Conservation (phyloP, 2,888 invertebrate genomes). For the Drepanosiphum platanoidis region DNA sequence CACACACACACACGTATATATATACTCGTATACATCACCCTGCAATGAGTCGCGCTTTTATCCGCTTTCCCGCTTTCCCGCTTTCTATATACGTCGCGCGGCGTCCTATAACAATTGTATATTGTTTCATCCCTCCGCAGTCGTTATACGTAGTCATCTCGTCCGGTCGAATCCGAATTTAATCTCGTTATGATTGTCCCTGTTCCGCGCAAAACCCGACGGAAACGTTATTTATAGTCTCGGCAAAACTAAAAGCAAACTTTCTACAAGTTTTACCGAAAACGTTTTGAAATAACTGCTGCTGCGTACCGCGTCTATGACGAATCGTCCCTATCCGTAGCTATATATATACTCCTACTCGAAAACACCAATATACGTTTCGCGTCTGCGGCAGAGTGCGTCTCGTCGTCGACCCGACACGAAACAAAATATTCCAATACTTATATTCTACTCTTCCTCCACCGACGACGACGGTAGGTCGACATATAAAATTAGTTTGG, state of each 20-base stretch:
- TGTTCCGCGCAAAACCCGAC: neutral
- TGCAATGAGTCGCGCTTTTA: no score
- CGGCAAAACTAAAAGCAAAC: neutral
- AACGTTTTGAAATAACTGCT: neutral
- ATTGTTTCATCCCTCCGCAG: neutral
- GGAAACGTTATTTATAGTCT: neutral
- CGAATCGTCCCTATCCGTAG: neutral
- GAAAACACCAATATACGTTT: neutral
- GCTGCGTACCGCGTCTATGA: neutral
- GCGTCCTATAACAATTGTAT: no score
- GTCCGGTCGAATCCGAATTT: neutral
- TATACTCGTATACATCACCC: no score
- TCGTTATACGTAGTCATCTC: neutral
- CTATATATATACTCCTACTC: neutral
- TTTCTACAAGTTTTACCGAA: neutral
- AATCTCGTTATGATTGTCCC: neutral
- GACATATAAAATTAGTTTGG: neutral
- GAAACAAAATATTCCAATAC: conserved; percentile 7
- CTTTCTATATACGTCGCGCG: no score
- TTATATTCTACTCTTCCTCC: neutral
- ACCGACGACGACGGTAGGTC: neutral
- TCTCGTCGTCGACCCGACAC: neutral
- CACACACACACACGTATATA: no score
- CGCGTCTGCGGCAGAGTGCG: no score
- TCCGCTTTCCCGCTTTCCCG: no score